These are phyloP conservation scores for Sebastes vulpes DNA, from an alignment of 2,797 vertebrate species.

Conservation along the genomic window DNA sequence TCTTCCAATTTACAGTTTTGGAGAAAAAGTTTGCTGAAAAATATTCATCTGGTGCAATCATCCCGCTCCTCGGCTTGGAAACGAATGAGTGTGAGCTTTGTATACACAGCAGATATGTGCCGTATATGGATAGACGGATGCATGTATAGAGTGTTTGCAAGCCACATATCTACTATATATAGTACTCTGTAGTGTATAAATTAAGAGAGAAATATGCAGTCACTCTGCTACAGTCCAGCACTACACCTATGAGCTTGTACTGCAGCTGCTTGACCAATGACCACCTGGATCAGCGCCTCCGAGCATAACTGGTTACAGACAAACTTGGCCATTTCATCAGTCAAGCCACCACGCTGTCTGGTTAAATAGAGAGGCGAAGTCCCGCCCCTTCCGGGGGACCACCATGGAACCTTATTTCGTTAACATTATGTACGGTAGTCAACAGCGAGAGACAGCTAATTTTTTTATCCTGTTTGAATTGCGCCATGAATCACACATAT, in stretches of 20 bases:
- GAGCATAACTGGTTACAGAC: not conserved
- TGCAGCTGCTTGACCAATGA: not conserved
- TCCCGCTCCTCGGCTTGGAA: not conserved
- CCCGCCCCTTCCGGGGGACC: too few species aligned
- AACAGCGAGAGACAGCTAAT: too few species aligned
- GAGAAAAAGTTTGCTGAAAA: constrained; percentile 32
- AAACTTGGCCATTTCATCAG: not conserved
- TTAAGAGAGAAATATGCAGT: not conserved
- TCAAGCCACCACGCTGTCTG: not conserved
- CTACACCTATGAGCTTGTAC: not conserved
- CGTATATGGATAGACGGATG: not conserved
- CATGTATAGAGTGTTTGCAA: not conserved
- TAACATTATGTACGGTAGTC: too few species aligned
- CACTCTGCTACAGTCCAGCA: not conserved
- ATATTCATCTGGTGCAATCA: constrained; percentile 21
- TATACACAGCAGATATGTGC: not conserved
- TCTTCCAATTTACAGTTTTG: constrained; percentile 30
- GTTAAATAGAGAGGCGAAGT: too few species aligned
- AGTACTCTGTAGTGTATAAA: not conserved
- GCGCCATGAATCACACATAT: not conserved
- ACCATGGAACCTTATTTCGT: too few species aligned
- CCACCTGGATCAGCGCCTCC: not conserved
- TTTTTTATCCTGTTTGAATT: not conserved
- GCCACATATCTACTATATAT: not conserved
- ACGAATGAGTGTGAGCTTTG: not conserved